phyloP scores from a whole-genome alignment of 1,140 invertebrate genomes.

The Glossosoma conforme region DNA sequence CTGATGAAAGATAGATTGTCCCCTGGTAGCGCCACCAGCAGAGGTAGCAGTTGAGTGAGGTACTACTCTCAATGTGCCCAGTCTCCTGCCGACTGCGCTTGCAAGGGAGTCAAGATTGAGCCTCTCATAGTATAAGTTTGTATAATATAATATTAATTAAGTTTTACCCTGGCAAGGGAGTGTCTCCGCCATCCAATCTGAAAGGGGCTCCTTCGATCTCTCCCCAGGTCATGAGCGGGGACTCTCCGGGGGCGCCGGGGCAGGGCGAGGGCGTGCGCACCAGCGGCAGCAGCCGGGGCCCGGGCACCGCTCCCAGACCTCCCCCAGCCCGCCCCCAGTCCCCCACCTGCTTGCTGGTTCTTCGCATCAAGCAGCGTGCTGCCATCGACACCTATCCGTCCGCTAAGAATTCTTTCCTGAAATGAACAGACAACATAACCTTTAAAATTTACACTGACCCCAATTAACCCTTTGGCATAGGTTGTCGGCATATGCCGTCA shows the following conservation, averaged over 20 bases:
- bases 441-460: no score
- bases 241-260: slow-evolving; percentile 73
- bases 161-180: slow-evolving; percentile 58
- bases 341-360: slow-evolving; percentile 21
- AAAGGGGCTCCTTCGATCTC: slow-evolving; percentile 97
- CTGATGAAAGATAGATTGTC: no score
- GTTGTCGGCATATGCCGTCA: no score
- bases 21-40: no score
- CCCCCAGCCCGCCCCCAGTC: slow-evolving; percentile 1
- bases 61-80: no score
- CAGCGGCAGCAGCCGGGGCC: slow-evolving; percentile 35
- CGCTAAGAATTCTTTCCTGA: slow-evolving; percentile 52
- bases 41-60: no score
- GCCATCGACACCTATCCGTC: slow-evolving; percentile 90
- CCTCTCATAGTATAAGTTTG: no score
- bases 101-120: background rate
- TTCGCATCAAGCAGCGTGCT: slow-evolving; percentile 62
- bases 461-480: no score
- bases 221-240: slow-evolving; percentile 98
- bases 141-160: no score
- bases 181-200: slow-evolving; percentile 74
- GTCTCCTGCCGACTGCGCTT: no score
- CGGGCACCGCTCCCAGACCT: background rate
- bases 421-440: no score
- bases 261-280: slow-evolving; percentile 83